Conservation (phyloP, 2,888 invertebrate genomes). For the Serrognathus titanus region DNA sequence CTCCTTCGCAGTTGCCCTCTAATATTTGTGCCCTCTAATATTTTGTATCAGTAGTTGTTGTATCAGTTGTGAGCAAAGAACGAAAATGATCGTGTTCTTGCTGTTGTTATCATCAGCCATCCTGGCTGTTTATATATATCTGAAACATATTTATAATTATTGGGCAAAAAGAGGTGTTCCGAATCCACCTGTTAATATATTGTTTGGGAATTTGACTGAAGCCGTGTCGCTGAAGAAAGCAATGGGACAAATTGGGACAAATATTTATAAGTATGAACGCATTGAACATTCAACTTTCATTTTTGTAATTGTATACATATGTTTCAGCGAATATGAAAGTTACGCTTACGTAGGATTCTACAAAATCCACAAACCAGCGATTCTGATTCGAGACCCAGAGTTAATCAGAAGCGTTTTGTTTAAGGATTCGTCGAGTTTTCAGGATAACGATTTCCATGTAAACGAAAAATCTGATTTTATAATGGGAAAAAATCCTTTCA, state of each 20-base stretch:
- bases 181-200: slow-evolving; percentile 39
- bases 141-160: slow-evolving; percentile 17
- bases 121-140: not conserved
- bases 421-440: slow-evolving; percentile 41
- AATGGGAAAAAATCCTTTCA: slow-evolving; percentile 49
- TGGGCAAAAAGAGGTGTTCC: slow-evolving; percentile 46
- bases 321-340: slow-evolving; percentile 36
- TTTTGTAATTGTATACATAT: not conserved
- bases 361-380: slow-evolving; percentile 32
- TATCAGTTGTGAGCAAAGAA: too few species aligned
- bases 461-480: slow-evolving; percentile 49
- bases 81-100: slow-evolving; percentile 4
- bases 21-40: too few species aligned
- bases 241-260: slow-evolving; percentile 36
- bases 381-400: slow-evolving; percentile 41
- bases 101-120: not conserved
- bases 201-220: slow-evolving; percentile 42
- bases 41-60: too few species aligned
- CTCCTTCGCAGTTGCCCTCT: too few species aligned
- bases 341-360: slow-evolving; percentile 40
- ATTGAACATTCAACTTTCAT: not conserved
- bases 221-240: slow-evolving; percentile 33
- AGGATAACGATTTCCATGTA: slow-evolving; percentile 39
- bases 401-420: slow-evolving; percentile 37
- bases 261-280: slow-evolving; percentile 37